These are phyloP conservation scores for Phortica okadai DNA, from an alignment of 2,888 invertebrate species.

Conservation along the genomic window DNA sequence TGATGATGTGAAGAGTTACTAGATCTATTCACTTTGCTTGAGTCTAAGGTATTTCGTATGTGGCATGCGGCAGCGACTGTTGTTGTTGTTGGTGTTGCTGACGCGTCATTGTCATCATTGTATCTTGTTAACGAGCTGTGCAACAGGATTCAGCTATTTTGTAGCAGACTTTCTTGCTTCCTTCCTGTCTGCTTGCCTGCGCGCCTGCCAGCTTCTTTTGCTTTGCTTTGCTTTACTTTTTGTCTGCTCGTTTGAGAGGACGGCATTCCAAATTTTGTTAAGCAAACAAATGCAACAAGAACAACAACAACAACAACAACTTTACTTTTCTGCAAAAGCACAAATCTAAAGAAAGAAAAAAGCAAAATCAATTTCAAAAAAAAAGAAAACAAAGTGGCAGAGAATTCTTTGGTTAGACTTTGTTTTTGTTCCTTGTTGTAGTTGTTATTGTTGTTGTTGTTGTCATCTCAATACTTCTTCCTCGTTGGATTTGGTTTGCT, in stretches of 20 bases:
- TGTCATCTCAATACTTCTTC: background rate
- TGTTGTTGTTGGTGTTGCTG: constrained; percentile 15
- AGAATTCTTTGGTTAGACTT: background rate
- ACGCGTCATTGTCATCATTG: constrained; percentile 40
- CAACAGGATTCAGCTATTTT: constrained; percentile 71
- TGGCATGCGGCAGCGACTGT: constrained; percentile 35
- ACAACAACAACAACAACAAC: background rate
- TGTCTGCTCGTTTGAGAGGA: background rate
- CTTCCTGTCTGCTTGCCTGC: background rate
- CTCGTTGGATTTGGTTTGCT: constrained; percentile 36
- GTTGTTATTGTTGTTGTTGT: background rate
- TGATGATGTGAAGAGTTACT: constrained; percentile 36
- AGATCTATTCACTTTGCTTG: constrained; percentile 72
- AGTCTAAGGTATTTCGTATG: constrained; percentile 40
- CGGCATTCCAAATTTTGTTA: constrained; percentile 21
- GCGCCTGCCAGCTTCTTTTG: background rate
- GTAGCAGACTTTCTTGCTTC: constrained; percentile 43
- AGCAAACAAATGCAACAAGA: constrained; percentile 60
- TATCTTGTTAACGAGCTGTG: constrained; percentile 72
- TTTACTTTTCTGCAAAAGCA: constrained; percentile 51
- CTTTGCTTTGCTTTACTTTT: background rate
- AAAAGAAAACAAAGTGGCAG: constrained; percentile 1
- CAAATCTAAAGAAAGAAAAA: constrained; percentile 24
- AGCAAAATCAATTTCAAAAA: constrained; percentile 31
- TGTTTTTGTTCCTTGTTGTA: background rate